Conservation (phyloP, 2,113 vertebrate species). For the cattle (Bos taurus) region ARS-UCD2.0 NC_037332.1:7212501-7213000, state of each 20-base stretch:
- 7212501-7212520: background rate
- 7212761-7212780: background rate
- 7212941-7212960: background rate
- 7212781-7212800: background rate
- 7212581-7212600: background rate
- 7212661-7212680: background rate
- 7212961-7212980: background rate
- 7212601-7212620: background rate
- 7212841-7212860: background rate
- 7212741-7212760: background rate
- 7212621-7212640: background rate
- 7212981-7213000: background rate
- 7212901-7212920: background rate
- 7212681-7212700: background rate
- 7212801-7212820: background rate
- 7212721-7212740: background rate
- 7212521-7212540: background rate
- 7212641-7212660: background rate
- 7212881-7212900: background rate
- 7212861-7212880: background rate
- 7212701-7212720: background rate
- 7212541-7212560: background rate
- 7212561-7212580: background rate
- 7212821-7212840: background rate
- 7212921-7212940: background rate